These are phyloP conservation scores for Rhorus exstirpatorius DNA, from an alignment of 2,888 invertebrate species.

Conservation along the genomic window DNA sequence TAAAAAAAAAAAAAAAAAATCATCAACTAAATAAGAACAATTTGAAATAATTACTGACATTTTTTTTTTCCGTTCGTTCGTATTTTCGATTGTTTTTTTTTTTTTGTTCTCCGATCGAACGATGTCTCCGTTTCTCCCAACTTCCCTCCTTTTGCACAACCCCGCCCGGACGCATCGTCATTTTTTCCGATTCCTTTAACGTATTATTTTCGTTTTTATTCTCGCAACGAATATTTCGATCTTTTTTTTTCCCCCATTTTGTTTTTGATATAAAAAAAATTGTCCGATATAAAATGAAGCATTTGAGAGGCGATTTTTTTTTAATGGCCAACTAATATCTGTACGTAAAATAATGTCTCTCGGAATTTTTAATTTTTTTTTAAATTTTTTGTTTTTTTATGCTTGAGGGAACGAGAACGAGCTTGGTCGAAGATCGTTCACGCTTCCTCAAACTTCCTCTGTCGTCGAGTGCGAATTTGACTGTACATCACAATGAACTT, in stretches of 20 bases:
- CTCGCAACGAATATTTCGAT: not conserved
- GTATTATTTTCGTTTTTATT: not conserved
- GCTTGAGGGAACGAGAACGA: slow-evolving; percentile 55
- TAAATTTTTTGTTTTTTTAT: not conserved
- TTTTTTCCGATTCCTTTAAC: not conserved
- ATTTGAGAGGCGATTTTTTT: not conserved
- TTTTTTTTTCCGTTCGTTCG: slow-evolving; percentile 20
- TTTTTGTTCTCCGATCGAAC: slow-evolving; percentile 11
- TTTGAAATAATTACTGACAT: not conserved
- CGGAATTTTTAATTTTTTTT: not conserved
- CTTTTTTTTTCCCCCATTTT: not conserved
- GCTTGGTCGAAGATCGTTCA: slow-evolving; percentile 29
- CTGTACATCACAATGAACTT: not conserved
- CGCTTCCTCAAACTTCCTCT: slow-evolving; percentile 46
- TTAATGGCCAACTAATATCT: not conserved
- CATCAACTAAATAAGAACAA: not conserved
- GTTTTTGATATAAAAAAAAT: not conserved
- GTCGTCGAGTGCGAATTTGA: too few species aligned
- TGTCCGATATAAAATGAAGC: slow-evolving; percentile 2
- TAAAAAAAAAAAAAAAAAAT: not conserved
- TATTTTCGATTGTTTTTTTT: not conserved
- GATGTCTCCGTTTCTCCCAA: not conserved
- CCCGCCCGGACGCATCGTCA: not conserved
- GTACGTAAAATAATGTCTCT: slow-evolving; percentile 5
- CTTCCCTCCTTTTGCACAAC: not conserved